A percentile compares a stretch with the other conserved stretches of the same genome.
Evolutionary conservation across 2,888 invertebrate species (phyloP).

Genomic region (Cerceris rybyensis): DNA sequence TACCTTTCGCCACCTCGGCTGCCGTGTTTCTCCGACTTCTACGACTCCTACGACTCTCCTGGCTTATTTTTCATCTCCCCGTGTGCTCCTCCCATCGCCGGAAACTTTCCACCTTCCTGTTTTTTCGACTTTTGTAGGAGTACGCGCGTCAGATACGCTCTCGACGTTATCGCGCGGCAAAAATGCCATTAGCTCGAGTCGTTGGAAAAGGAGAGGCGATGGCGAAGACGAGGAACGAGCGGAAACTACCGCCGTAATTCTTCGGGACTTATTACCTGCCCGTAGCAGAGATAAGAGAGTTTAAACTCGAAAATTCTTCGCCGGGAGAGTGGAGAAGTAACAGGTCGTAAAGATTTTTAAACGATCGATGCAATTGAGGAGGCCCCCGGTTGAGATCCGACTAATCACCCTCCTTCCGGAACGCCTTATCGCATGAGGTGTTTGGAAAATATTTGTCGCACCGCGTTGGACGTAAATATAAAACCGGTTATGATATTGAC

Average conservation of each 20-base stretch:
- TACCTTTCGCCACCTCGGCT: constrained; percentile 16
- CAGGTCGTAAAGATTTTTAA: constrained; percentile 5
- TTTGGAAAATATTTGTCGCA: too few species aligned
- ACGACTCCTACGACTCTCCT: not conserved
- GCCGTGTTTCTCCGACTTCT: constrained; percentile 5
- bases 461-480: too few species aligned
- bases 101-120: constrained; percentile 2
- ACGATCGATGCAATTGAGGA: not conserved
- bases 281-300: constrained; percentile 16
- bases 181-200: constrained; percentile 16
- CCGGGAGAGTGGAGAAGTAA: not conserved
- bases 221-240: not conserved
- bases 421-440: too few species aligned
- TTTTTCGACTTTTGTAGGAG: not conserved
- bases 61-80: constrained; percentile 24
- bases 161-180: constrained; percentile 11
- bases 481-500: too few species aligned
- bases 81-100: not conserved
- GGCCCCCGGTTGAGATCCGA: not conserved
- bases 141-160: constrained; percentile 1
- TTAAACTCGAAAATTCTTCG: constrained; percentile 5
- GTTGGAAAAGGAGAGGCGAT: not conserved
- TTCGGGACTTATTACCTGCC: constrained; percentile 29
- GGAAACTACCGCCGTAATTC: constrained; percentile 15
- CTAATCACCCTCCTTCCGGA: too few species aligned